Conservation (phyloP, 2,888 invertebrate genomes). For the Hirtodrosophila histrioides region DNA sequence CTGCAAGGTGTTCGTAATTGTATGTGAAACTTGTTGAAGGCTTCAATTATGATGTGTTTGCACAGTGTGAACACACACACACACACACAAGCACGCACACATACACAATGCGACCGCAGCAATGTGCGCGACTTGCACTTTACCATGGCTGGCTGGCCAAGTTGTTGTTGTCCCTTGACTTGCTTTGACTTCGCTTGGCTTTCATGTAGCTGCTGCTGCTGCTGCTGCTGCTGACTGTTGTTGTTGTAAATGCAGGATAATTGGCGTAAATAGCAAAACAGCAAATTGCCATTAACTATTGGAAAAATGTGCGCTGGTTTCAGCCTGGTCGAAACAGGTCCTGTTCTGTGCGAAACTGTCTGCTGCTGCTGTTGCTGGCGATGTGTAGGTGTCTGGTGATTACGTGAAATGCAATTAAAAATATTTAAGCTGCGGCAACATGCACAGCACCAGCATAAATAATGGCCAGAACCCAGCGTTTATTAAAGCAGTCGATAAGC, state of each 20-base stretch:
- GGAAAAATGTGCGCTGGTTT: constrained; percentile 72
- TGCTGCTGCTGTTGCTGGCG: constrained; percentile 3
- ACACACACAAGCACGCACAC: constrained; percentile 8
- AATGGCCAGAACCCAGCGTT: constrained; percentile 35
- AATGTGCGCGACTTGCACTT: constrained; percentile 58
- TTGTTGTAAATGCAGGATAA: constrained; percentile 70
- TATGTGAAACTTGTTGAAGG: constrained; percentile 79
- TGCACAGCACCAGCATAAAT: constrained; percentile 38
- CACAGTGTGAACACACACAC: constrained; percentile 12
- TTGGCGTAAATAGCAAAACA: constrained; percentile 80
- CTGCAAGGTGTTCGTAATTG: constrained; percentile 62
- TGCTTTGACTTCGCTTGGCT: constrained; percentile 41
- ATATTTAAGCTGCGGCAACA: constrained; percentile 70
- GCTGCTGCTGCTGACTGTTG: constrained; percentile 35
- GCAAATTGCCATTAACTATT: constrained; percentile 80
- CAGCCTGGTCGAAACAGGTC: constrained; percentile 29
- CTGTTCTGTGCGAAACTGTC: constrained; percentile 34
- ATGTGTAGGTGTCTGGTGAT: constrained; percentile 72
- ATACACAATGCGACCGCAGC: constrained; percentile 49
- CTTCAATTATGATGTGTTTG: constrained; percentile 77
- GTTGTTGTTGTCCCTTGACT: constrained; percentile 38
- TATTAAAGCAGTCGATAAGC: constrained; percentile 59
- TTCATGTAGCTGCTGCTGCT: constrained; percentile 29
- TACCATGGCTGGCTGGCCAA: constrained; percentile 41
- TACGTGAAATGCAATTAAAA: constrained; percentile 78